A percentile compares a stretch with the other conserved stretches of the same genome.
phyloP scores from a whole-genome alignment of 2,113 vertebrate genomes.

The Scytalopus superciliaris region DNA sequence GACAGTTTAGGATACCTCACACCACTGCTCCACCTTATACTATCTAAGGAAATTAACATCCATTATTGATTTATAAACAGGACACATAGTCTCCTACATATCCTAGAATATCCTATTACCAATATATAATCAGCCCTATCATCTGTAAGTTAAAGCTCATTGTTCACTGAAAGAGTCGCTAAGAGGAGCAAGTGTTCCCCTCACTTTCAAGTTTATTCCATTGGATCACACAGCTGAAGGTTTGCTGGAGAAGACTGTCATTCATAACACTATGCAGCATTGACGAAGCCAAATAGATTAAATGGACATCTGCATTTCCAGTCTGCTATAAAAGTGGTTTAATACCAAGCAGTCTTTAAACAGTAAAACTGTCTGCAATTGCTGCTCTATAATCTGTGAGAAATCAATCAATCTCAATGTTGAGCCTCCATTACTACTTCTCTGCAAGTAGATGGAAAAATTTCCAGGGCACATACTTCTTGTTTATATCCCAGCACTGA shows the following conservation, averaged over 20 bases:
- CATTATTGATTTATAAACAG: not conserved
- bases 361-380: slow-evolving; percentile 49
- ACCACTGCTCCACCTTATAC: not conserved
- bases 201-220: not conserved
- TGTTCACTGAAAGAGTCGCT: not conserved
- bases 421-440: slow-evolving; percentile 9
- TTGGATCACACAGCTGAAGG: not conserved
- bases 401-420: slow-evolving; percentile 10
- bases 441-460: slow-evolving; percentile 9
- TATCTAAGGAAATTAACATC: not conserved
- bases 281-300: slow-evolving; percentile 27
- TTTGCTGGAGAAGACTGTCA: not conserved
- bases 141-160: not conserved
- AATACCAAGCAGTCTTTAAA: slow-evolving; percentile 45
- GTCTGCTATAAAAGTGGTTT: slow-evolving; percentile 37
- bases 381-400: slow-evolving; percentile 38
- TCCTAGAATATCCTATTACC: not conserved
- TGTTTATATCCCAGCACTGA: not conserved
- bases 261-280: not conserved
- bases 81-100: not conserved
- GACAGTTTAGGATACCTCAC: not conserved
- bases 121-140: not conserved
- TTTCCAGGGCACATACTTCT: slow-evolving; percentile 13
- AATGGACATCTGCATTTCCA: slow-evolving; percentile 55
- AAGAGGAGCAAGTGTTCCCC: not conserved